Conservation (phyloP, 2,113 vertebrate genomes). For the Nycticorax nycticorax region DNA sequence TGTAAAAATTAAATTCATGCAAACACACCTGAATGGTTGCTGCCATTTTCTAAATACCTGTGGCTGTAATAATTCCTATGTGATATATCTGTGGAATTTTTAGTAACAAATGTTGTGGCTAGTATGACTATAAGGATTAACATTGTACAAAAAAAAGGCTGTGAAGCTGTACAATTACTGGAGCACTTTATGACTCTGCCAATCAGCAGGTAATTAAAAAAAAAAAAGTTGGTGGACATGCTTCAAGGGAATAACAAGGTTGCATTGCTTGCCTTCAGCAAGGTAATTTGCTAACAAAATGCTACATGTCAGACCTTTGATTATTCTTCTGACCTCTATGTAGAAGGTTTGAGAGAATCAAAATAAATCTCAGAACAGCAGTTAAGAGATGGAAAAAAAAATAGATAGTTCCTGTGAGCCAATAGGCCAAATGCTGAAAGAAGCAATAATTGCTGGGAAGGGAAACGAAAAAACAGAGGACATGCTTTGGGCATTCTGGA, state of each 20-base stretch:
- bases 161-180: neutral
- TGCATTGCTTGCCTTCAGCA: neutral
- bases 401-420: neutral
- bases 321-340: neutral
- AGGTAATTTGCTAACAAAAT: neutral
- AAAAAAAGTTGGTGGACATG: neutral
- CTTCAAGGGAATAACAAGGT: neutral
- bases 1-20: neutral
- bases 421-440: neutral
- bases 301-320: neutral
- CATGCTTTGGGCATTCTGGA: neutral
- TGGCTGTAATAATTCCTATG: neutral
- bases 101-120: neutral
- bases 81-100: neutral
- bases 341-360: neutral
- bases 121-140: neutral
- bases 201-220: neutral
- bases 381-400: neutral
- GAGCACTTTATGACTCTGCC: neutral
- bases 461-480: neutral
- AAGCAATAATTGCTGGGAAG: neutral
- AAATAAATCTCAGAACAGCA: neutral
- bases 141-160: neutral
- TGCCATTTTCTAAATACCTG: neutral
- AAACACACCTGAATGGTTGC: neutral